Evolutionary conservation across 2,888 invertebrate genomes (phyloP), one percentile per base, ranked within the genome.

Genomic region (Pardosa pseudoannulata): DNA sequence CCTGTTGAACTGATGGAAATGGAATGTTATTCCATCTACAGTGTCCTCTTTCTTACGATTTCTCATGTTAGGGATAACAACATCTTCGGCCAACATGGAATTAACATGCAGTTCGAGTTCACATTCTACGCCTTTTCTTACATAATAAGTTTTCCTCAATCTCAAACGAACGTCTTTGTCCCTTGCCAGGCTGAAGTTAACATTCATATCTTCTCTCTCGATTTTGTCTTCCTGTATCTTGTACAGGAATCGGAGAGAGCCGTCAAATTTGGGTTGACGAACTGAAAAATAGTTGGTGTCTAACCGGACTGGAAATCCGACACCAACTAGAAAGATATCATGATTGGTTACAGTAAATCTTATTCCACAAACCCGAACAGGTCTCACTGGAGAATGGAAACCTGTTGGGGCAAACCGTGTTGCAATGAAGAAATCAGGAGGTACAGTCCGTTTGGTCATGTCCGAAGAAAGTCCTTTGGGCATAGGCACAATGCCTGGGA

Each of bases 261-360:
- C 89, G 23, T 90, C 90, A 68, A 89, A 88, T 74, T 89, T 90
- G 1, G 88, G 88, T 36, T 88, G 83, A 11, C 83, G 64, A 28
- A 80, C 88, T 0, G 79, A 76, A 31, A 82, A 85, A 73, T 76
- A 85, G 65, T 82, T 82, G 16, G 83, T 76, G 76, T 90, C 90
- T 73, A 89, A 71, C 62, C 90, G 75, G 2, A 89, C 88, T 0
- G 90, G 89, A 71, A 90, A 89, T 9, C 89, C 88, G 16, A 89
- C 88, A 9, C 89, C 90, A 1, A 89, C 88, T 39, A 90, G 78
- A 75, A 89, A 90, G 13, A 90, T 86, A 62, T 90, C 89, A 28
- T 78, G 74, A 67, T 89, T 90, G 79, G 76, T 80, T 67, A 89
- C 89, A 27, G 88, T 88, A 76, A 90, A 90, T 41, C 89, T 86